Base-by-base conservation (phyloP, 2,797 vertebrate species). In the Lagorchestes hirsutus region DNA sequence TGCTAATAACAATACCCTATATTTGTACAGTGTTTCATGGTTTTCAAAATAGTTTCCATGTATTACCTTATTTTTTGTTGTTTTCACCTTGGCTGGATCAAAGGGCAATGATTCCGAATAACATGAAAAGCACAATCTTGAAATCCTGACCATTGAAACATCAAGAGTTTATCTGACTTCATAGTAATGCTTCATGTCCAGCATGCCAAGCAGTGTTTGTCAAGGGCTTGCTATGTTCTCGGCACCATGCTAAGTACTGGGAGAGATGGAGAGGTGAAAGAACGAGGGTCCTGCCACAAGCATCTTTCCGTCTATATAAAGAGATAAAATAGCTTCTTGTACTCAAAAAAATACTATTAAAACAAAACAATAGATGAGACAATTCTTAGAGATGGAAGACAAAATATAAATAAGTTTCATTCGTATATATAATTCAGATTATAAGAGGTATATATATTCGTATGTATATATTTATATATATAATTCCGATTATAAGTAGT, bases 31-130 rank as follows among this genome's bases (percentile, higher is more conserved):
- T 96, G 93, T 14, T 82, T 59, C 87, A 4, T 90, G 54, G 13
- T 62, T 93, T 95, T 94, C n/a, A 90, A 95, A 97, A 55, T 62
- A 27, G 29, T 95, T 96, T 14, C 14, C 55, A 91, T 4, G 90
- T n/a, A 90, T 82, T 16, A 62, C 22, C 74, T 94, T 91, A 93
- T 97, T 95, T 95, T 90, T 9, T 27, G 12, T 18, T 90, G 59
- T 95, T 95, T 74, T 40, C 40, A 92, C 54, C 54, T 95, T 92
- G 58, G 22, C 92, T 91, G 5, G 93, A 27, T 96, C 91, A 93
- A 93, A 91, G 92, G 12, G 28, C 92, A 97, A 93, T 0, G 1
- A 50, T 87, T 87, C 22, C 22, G 50, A 50, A 87, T 50, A 50
- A 87, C 40, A 82, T 11, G 9, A 87, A 46, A 87, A 27, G 13